These are phyloP conservation scores for Ferdinandea cuprea DNA, from an alignment of 2,888 invertebrate genomes.

Conservation along the genomic window DNA sequence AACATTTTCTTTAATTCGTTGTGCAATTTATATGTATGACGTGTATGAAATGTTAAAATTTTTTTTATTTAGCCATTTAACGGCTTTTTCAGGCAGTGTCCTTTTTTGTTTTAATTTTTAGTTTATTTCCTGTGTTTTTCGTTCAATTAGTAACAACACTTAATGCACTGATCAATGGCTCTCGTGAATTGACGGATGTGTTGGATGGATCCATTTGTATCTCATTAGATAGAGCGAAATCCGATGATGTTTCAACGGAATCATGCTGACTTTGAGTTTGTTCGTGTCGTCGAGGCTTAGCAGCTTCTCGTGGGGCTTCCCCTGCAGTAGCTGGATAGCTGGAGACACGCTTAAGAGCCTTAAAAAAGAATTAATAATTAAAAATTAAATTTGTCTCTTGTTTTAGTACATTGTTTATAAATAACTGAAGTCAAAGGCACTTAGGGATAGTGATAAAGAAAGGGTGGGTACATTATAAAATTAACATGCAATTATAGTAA, in stretches of 20 bases:
- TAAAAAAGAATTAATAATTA: constrained; percentile 52
- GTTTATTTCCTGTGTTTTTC: background rate
- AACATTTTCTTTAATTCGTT: constrained; percentile 48
- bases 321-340: constrained; percentile 86
- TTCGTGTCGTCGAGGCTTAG: constrained; percentile 84
- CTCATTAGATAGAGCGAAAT: constrained; percentile 80
- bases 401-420: background rate
- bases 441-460: background rate
- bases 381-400: background rate
- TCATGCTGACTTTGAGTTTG: constrained; percentile 87
- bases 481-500: too few relatives aligned
- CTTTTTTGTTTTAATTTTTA: constrained; percentile 10
- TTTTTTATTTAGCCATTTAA: constrained; percentile 4
- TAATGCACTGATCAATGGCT: constrained; percentile 85
- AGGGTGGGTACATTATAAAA: too few relatives aligned
- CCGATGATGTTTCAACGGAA: constrained; percentile 83
- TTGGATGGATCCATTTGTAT: constrained; percentile 81
- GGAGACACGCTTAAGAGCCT: constrained; percentile 88
- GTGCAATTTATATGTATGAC: constrained; percentile 51
- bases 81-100: constrained; percentile 39
- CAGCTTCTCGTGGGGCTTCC: constrained; percentile 79
- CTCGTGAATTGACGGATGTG: constrained; percentile 84
- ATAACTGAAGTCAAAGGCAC: background rate
- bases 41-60: constrained; percentile 28
- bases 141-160: constrained; percentile 75